Conservation (phyloP, 2,888 invertebrate species). For the Sinopyrophorus schimmeli region DNA sequence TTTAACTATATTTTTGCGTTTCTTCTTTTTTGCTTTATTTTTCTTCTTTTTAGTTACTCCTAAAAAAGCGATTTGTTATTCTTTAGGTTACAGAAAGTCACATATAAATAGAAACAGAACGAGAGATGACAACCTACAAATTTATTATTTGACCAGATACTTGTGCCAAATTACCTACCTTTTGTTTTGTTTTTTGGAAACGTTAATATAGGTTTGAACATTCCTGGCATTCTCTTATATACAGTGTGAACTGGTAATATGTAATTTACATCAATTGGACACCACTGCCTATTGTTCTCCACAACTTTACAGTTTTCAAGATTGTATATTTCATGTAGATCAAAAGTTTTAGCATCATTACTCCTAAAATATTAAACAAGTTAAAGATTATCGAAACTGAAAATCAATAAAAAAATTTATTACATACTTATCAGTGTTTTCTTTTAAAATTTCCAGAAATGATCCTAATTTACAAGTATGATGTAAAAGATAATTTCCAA, state of each 20-base stretch:
- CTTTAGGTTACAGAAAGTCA: no score
- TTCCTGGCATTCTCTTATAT: conserved; percentile 36
- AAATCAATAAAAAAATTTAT: no score
- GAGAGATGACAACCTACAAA: no score
- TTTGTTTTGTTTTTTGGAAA: neutral
- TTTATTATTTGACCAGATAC: no score
- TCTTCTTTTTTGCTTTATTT: no score
- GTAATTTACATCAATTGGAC: conserved; percentile 37
- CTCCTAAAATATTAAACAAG: conserved; percentile 13
- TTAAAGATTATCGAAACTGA: conserved; percentile 5
- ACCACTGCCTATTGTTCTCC: conserved; percentile 30
- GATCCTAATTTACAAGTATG: conserved; percentile 44
- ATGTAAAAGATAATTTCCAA: conserved; percentile 46
- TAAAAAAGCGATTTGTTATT: no score
- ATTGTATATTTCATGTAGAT: conserved; percentile 35
- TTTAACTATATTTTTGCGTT: no score
- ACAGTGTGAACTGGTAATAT: conserved; percentile 34
- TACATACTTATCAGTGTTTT: conserved; percentile 2
- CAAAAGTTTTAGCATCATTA: conserved; percentile 12
- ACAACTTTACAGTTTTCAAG: conserved; percentile 23
- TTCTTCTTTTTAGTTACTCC: no score
- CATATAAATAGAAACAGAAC: no score
- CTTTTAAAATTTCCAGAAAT: conserved; percentile 36
- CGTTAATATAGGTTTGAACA: conserved; percentile 32
- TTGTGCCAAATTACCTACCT: no score